phyloP scores from a whole-genome alignment of 23 tunicate species.

The Pegea sp. region DNA sequence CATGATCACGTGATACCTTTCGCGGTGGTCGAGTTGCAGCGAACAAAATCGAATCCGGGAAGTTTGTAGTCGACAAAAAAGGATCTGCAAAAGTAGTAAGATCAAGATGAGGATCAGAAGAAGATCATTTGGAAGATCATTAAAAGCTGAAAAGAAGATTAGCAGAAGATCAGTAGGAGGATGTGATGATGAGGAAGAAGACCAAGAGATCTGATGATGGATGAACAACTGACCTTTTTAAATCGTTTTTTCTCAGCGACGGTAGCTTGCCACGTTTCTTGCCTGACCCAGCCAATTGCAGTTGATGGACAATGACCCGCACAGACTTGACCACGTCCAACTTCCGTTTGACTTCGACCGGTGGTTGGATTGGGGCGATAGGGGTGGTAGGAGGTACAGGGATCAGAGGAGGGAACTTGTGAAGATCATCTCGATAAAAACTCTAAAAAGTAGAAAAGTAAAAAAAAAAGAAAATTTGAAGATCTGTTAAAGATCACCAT shows the following conservation, averaged over 20 bases:
- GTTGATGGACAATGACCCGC: constrained; percentile 3
- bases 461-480: not conserved
- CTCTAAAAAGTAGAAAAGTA: not conserved
- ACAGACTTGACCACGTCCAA: constrained; percentile 1
- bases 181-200: no score
- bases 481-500: constrained; percentile 4
- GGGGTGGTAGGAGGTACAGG: not conserved
- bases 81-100: constrained; percentile 20
- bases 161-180: no score
- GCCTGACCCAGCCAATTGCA: constrained; percentile 2
- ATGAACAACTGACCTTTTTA: no score
- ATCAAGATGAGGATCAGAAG: no score
- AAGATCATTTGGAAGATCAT: no score
- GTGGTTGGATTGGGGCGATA: not conserved
- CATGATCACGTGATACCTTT: no score
- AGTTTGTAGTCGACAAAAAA: constrained; percentile 68
- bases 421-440: not conserved
- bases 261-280: not conserved
- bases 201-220: no score
- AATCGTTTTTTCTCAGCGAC: not conserved
- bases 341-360: not conserved
- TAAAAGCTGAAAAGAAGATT: no score
- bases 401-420: not conserved
- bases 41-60: constrained; percentile 10
- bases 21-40: not conserved